Evolutionary conservation across 64 coral and sea anemone genomes (phyloP), one percentile per base, ranked within the genome.

Genomic region (Montipora capricornis): DNA sequence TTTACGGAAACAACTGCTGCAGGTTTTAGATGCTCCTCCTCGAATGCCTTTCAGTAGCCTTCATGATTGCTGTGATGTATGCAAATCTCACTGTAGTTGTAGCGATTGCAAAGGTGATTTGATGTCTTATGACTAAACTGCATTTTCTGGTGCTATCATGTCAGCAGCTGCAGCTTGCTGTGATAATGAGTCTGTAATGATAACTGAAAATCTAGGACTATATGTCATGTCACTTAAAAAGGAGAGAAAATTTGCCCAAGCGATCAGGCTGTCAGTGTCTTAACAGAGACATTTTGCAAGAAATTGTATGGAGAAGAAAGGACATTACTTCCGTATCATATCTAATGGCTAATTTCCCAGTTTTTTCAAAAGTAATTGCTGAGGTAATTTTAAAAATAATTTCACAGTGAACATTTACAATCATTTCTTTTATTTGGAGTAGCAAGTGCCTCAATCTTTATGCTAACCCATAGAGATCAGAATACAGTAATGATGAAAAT

Each of bases 51-150:
- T 45, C 2, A 53, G 20, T 8, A 76, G 19, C 7, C 73, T 84
- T 77, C 91, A 92, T 66, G 15, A 12, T n/a, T 87, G 91, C 20
- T 92, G 91, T 87, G 81, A 67, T 75, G 91, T 84, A 6, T 92
- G 91, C 44, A 66, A 62, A 48, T 16, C 76, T 20, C 20, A 46
- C 7, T 90, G 87, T 46, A 44, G 75, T 47, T 90, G 44, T 78
- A 61, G 47, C 10, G 60, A 80, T 79, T 80, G 88, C 19, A 20
- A 68, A 9, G 47, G n/a, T 11, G 49, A 14, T 37, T 19, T 17
- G 67, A 24, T 57, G 26, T 66, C 81, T 64, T 64, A 88, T 10
- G 16, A 51, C 8, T 47, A 75, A 88, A 75, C 69, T 75, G 37
- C 68, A 88, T 26, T 14, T 75, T 5, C 51, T 22, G 20, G 37